Base-by-base conservation (phyloP, 2,113 vertebrate species). In the Meriones unguiculatus region DNA sequence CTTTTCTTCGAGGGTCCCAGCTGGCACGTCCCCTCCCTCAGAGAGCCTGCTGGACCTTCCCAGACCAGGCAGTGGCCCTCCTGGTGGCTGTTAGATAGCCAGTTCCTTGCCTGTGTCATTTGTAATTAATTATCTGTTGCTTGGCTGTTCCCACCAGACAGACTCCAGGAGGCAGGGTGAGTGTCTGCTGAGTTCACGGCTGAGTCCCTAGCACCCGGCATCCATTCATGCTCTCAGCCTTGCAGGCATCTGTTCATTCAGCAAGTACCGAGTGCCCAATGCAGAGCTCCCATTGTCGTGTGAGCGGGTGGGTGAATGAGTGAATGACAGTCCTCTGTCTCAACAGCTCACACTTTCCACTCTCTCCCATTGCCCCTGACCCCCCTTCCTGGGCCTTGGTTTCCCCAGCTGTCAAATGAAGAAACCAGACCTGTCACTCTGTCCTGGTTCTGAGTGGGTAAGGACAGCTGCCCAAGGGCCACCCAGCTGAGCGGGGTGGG, bases 151-250 rank as follows among this genome's bases (percentile, higher is more conserved):
- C 65, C 38, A 28, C n/a, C 38, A 72, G 97, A 50, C 89, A 50
- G 97, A 70, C 95, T 89, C 52, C 77, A 32, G 93, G 95, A 93
- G 88, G 94, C 95, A 75, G 87, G 50, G 77, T 0, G 24, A 72
- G 84, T 35, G 78, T 96, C 82, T 91, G 78, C 1, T 8, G 90
- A 41, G 77, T 80, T 96, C 90, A 86, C 0, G 73, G 69, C 96
- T 54, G 77, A 3, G 0, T 84, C 91, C 86, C 86, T 22, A 11
- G 82, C 8, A 1, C 91, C 62, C 0, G 54, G 41, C 86, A n/a
- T 17, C 5, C 82, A 82, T 67, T 89, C 78, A 4, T n/a, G 59
- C 82, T 4, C 38, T 38, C 65, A 22, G 67, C 87, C 64, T 65
- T 12, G 52, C 32, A 0, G 41, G 91, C 94, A 41, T 76, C 80